Conservation (phyloP, 2,113 vertebrate genomes). For the Ranitomeya imitator region DNA sequence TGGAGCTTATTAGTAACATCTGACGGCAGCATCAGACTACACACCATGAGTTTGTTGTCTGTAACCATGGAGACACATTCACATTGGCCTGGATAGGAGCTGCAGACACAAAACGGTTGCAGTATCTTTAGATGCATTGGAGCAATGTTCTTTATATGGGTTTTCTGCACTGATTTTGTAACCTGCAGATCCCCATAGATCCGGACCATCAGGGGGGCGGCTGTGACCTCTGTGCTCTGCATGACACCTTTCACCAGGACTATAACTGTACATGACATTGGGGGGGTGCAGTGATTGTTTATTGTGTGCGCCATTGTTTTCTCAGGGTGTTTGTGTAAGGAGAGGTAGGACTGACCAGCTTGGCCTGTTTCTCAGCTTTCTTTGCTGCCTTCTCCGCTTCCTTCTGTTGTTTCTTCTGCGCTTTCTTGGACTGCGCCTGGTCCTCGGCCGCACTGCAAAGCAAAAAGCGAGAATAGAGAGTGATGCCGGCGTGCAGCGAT, state of each 20-base stretch:
- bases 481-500: constrained; percentile 68
- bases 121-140: too few relatives aligned
- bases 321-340: not conserved
- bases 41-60: too few relatives aligned
- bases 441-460: constrained; percentile 74
- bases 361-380: constrained; percentile 82
- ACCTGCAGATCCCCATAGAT: too few relatives aligned
- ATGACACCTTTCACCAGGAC: not conserved
- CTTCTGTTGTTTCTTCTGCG: constrained; percentile 80
- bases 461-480: constrained; percentile 82
- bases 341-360: constrained; percentile 65
- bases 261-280: not conserved
- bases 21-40: too few relatives aligned
- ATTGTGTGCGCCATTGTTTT: constrained; percentile 3
- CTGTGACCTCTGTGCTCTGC: not conserved
- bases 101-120: too few relatives aligned
- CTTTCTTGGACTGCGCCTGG: constrained; percentile 80
- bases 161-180: too few relatives aligned
- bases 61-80: too few relatives aligned
- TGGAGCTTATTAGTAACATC: too few relatives aligned
- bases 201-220: too few relatives aligned
- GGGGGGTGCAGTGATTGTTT: not conserved
- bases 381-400: constrained; percentile 80
- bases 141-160: too few relatives aligned
- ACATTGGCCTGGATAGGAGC: too few relatives aligned